Evolutionary conservation across 2,797 vertebrate species (phyloP), one percentile per base, ranked within the genome.

Genomic region (Xenops minutus): DNA sequence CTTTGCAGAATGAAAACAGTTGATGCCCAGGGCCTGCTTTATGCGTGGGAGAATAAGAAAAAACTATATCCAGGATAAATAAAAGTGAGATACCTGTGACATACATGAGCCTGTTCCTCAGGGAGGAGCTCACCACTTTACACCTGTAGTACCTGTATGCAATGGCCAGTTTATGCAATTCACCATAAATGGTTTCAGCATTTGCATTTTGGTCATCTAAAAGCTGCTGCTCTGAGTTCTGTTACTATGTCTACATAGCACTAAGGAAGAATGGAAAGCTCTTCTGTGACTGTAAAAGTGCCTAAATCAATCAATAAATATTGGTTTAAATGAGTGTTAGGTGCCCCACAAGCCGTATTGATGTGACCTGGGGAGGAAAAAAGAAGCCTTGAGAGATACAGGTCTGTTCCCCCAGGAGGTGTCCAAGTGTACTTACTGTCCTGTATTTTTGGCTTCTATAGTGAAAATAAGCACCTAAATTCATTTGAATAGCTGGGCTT

Each of bases 221-320:
- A 92, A 87, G 82, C 64, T 80, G 36, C 63, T 82, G 49, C n/a
- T 85, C 29, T 48, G 66, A 81, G 51, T 21, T 88, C 62, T 59
- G 39, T 62, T 56, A 13, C 56, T 54, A 1, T 24, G 20, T 61
- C 59, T 85, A 22, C 46, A 24, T 13, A 49, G 59, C 68, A 54
- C 59, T 68, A 62, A 91, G 68, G 56, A 78, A 66, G 69, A 91
- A 66, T 29, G 26, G 69, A 80, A 83, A 80, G 64, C 77, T 88
- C 63, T 92, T 67, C 49, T 86, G 64, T 79, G 68, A 43, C 87
- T 83, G 17, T 56, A 0, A 39, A 75, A 72, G 72, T 88, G 32
- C 34, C 72, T 64, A 68, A 88, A 54, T 80, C 56, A 69, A 86
- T 95, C 87, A 71, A 69, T 95, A 93, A 73, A 32, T 88, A 94